Percentiles rank a stretch among this genome's conserved stretches.
Conservation (phyloP, 2,113 vertebrate species). For the Crotalus horridus region DNA sequence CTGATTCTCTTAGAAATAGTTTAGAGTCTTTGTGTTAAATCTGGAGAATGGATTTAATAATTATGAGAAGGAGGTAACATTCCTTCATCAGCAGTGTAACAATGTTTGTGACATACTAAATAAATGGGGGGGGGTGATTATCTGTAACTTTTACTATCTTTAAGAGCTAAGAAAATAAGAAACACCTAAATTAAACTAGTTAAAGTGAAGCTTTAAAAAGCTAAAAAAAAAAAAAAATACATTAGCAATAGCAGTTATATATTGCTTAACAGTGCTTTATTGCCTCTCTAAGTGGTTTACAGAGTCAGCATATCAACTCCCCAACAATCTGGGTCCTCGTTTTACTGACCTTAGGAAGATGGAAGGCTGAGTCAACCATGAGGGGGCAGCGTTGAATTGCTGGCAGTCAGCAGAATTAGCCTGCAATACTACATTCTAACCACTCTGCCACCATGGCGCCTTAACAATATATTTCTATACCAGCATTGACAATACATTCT, state of each 20-base stretch:
- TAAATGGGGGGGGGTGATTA: neutral
- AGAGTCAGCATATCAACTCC: neutral
- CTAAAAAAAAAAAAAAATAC: neutral
- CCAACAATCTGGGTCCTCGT: neutral
- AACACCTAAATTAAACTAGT: neutral
- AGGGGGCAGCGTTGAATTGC: neutral
- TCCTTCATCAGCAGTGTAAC: neutral
- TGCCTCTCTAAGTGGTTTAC: neutral
- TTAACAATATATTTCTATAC: neutral
- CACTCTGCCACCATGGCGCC: neutral
- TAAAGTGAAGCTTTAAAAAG: neutral
- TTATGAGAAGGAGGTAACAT: neutral
- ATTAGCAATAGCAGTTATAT: neutral
- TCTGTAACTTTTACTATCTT: neutral
- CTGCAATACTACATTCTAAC: neutral
- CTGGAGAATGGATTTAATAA: neutral
- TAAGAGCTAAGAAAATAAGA: neutral
- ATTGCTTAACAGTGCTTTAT: neutral
- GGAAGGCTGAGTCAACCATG: neutral
- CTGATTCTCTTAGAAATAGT: neutral
- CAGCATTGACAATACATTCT: neutral
- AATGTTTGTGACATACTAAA: constrained; percentile 9
- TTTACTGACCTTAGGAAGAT: neutral
- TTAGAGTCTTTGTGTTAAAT: neutral
- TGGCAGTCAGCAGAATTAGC: neutral